Evolutionary conservation across 1,140 invertebrate genomes (phyloP).

Genomic region (Ooceraea biroi): DNA sequence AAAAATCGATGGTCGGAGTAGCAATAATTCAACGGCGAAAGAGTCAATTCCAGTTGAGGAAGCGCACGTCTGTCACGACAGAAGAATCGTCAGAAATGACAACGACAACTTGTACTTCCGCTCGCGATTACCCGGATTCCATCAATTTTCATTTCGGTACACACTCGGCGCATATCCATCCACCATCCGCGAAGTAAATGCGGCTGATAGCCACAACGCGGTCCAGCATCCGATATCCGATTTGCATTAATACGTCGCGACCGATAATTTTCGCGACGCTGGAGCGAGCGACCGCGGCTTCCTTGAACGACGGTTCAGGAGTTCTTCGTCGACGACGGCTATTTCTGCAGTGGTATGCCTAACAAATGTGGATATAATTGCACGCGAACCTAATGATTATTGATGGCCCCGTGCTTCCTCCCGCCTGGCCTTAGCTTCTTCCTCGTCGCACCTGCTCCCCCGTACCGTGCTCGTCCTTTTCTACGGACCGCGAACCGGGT

Average conservation of each 20-base stretch:
- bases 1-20: slow-evolving; percentile 31
- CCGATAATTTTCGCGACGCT: slow-evolving; percentile 51
- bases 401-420: slow-evolving; percentile 77
- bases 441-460: neutral
- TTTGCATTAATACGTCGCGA: slow-evolving; percentile 69
- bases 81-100: slow-evolving; percentile 33
- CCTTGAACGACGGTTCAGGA: slow-evolving; percentile 10
- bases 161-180: slow-evolving; percentile 61
- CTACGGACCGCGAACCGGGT: slow-evolving; percentile 22
- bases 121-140: slow-evolving; percentile 75
- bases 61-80: neutral
- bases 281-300: neutral
- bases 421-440: slow-evolving; percentile 3
- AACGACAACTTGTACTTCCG: slow-evolving; percentile 63
- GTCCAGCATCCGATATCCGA: slow-evolving; percentile 63
- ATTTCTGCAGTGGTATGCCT: slow-evolving; percentile 56
- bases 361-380: slow-evolving; percentile 84
- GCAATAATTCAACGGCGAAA: slow-evolving; percentile 61
- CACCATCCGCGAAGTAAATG: slow-evolving; percentile 60
- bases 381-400: slow-evolving; percentile 84
- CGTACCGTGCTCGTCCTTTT: neutral
- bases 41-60: slow-evolving; percentile 48
- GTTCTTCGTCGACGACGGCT: neutral
- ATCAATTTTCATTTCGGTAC: slow-evolving; percentile 79
- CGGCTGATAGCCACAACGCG: slow-evolving; percentile 57